These are phyloP conservation scores for Nilaparvata lugens DNA, from an alignment of 1,140 invertebrate species.

Conservation along the genomic window DNA sequence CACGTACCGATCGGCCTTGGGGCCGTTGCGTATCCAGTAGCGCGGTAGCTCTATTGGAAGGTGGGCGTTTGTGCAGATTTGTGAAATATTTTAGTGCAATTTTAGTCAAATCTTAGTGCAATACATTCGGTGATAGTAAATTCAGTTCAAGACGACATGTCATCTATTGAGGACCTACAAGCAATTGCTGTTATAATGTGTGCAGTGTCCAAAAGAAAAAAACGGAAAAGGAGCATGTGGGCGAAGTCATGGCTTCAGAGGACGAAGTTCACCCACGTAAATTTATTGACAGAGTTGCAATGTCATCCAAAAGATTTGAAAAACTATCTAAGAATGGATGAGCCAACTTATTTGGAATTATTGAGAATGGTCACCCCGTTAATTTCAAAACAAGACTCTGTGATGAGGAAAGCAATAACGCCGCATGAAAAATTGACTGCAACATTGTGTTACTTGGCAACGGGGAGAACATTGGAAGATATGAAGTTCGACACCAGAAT, in stretches of 20 bases:
- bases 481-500: conserved; percentile 29
- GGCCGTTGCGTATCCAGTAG: too few relatives aligned
- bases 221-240: too few relatives aligned
- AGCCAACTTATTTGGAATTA: conserved; percentile 25
- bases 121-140: too few relatives aligned
- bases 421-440: conserved; percentile 31
- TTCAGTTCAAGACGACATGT: too few relatives aligned
- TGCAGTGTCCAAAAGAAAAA: too few relatives aligned
- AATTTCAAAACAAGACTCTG: conserved; percentile 32
- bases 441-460: conserved; percentile 34
- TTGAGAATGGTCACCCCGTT: conserved; percentile 26
- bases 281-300: conserved; percentile 14
- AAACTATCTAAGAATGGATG: conserved; percentile 23
- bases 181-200: too few relatives aligned
- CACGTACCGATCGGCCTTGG: too few relatives aligned
- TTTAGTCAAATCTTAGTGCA: too few relatives aligned
- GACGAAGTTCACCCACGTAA: conserved; percentile 5
- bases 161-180: too few relatives aligned
- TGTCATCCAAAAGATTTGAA: conserved; percentile 17
- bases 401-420: conserved; percentile 32
- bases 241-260: not conserved
- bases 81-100: too few relatives aligned
- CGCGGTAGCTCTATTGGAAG: too few relatives aligned
- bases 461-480: conserved; percentile 32
- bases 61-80: too few relatives aligned